phyloP scores from a whole-genome alignment of 2,113 vertebrate genomes.

The Blennius ocellaris region DNA sequence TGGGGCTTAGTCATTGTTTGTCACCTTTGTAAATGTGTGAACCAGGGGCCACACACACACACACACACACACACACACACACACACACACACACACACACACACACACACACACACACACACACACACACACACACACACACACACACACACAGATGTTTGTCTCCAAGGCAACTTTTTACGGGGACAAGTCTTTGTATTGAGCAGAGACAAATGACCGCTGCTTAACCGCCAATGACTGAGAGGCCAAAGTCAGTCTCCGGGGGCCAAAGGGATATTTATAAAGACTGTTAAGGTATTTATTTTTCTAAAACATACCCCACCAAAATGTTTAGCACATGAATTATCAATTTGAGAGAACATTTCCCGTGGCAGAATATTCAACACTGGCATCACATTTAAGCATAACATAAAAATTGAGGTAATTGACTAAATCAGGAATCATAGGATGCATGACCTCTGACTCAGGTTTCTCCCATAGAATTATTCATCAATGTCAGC shows the following conservation, averaged over 20 bases:
- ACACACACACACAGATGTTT: slow-evolving; percentile 27
- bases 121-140: slow-evolving; percentile 22
- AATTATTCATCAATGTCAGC: neutral
- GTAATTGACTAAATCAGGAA: slow-evolving; percentile 27
- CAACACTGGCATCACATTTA: slow-evolving; percentile 42
- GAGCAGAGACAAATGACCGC: slow-evolving; percentile 38
- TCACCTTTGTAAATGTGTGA: slow-evolving; percentile 83
- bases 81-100: slow-evolving; percentile 17
- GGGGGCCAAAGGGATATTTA: slow-evolving; percentile 51
- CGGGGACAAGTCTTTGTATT: slow-evolving; percentile 49
- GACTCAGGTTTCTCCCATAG: slow-evolving; percentile 17
- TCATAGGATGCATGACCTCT: slow-evolving; percentile 24
- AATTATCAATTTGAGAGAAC: slow-evolving; percentile 61
- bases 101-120: slow-evolving; percentile 20
- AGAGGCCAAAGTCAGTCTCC: slow-evolving; percentile 33
- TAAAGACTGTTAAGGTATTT: slow-evolving; percentile 31
- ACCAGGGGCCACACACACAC: slow-evolving; percentile 50
- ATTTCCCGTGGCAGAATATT: slow-evolving; percentile 57
- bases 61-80: slow-evolving; percentile 13
- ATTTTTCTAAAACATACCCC: slow-evolving; percentile 56
- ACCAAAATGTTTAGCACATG: slow-evolving; percentile 61
- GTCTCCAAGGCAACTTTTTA: slow-evolving; percentile 54
- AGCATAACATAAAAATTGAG: slow-evolving; percentile 23
- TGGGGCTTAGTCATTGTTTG: slow-evolving; percentile 86
- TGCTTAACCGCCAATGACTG: slow-evolving; percentile 54